Percentiles rank a stretch among this genome's conserved stretches.
These are phyloP conservation scores for Edolisoma coerulescens DNA, from an alignment of 2,113 vertebrate genomes.

Conservation along the genomic window DNA sequence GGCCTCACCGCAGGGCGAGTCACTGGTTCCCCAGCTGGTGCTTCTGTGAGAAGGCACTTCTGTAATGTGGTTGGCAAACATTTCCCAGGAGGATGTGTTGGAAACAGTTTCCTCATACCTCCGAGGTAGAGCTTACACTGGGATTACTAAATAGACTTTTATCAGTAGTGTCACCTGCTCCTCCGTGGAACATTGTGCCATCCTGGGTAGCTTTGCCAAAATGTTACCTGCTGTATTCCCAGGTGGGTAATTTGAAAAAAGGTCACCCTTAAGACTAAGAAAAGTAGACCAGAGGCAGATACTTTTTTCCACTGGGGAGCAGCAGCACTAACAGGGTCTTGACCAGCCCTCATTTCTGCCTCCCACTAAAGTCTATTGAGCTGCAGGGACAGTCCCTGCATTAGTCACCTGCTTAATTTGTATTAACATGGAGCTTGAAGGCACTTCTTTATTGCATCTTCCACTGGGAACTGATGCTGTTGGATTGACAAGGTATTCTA, in stretches of 20 bases:
- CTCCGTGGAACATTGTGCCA: background rate
- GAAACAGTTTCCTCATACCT: constrained; percentile 1
- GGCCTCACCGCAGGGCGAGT: accelerated
- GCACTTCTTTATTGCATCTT: background rate
- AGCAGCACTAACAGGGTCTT: background rate
- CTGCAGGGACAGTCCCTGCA: background rate
- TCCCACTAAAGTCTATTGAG: background rate
- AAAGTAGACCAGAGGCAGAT: background rate
- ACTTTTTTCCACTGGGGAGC: background rate
- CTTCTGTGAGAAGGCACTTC: background rate
- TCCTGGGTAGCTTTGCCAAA: background rate
- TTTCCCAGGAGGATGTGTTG: background rate
- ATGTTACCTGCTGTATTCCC: background rate
- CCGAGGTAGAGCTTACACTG: background rate
- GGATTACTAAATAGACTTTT: background rate
- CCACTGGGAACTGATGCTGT: background rate
- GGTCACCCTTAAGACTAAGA: background rate
- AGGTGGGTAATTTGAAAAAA: background rate
- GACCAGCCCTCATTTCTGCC: background rate
- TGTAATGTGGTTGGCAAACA: accelerated
- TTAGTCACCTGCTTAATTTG: background rate
- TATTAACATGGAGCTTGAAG: background rate
- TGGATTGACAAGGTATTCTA: background rate
- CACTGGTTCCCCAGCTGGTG: background rate
- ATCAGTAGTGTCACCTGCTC: background rate